Percentiles rank a stretch among this genome's conserved stretches.
Conservation (phyloP, 2,113 vertebrate genomes). For the Oryzias javanicus region DNA sequence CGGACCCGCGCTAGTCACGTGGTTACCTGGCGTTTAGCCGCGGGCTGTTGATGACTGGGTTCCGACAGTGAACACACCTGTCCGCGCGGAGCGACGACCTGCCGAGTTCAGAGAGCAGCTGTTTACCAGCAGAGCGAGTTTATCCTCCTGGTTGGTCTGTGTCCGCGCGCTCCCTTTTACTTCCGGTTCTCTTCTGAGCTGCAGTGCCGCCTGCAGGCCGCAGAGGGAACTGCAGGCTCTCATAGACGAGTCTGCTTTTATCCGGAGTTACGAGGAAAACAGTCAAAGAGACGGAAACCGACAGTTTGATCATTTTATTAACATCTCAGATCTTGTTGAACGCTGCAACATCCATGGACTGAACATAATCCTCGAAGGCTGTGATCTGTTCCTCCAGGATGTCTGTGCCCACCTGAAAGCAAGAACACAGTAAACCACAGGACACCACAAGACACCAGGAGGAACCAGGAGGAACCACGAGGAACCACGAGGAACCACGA, state of each 20-base stretch:
- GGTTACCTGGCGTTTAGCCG: too few species aligned
- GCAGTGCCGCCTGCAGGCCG: neutral
- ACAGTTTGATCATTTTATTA: neutral
- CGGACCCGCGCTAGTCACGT: too few species aligned
- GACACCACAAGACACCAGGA: too few species aligned
- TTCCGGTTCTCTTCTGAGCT: slow-evolving; percentile 39
- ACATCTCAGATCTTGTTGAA: slow-evolving; percentile 92
- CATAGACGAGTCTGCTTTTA: slow-evolving; percentile 8
- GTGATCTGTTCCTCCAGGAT: slow-evolving; percentile 92
- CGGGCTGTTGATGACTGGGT: too few species aligned
- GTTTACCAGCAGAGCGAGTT: neutral
- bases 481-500: too few species aligned
- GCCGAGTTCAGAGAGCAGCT: fast-evolving
- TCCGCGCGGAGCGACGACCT: too few species aligned
- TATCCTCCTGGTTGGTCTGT: slow-evolving; percentile 12
- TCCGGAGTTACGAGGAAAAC: neutral
- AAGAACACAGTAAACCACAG: neutral
- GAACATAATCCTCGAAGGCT: slow-evolving; percentile 92
- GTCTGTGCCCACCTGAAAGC: slow-evolving; percentile 85
- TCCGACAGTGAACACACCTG: too few species aligned
- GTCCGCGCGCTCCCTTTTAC: slow-evolving; percentile 40
- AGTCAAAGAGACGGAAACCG: too few species aligned
- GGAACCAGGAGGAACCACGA: too few species aligned
- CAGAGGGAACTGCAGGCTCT: neutral
- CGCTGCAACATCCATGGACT: slow-evolving; percentile 98